Evolutionary conservation across 2,797 vertebrate genomes (phyloP).

Genomic region (Alcedo quadribrachys): DNA sequence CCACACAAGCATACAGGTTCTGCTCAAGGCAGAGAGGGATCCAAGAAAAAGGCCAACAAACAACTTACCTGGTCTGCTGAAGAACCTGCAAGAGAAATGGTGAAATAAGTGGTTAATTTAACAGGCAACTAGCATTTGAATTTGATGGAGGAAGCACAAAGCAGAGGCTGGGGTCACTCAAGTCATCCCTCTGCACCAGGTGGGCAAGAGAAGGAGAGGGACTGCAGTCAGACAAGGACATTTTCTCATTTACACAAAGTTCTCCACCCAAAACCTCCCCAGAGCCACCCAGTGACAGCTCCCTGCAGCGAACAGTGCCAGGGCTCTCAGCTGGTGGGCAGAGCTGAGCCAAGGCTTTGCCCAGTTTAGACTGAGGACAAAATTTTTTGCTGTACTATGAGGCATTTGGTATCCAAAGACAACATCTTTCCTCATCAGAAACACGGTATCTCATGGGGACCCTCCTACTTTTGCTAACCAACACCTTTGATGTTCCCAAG

Average conservation of each 20-base stretch:
- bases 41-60: not conserved
- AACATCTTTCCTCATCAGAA: not conserved
- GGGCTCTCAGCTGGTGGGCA: not conserved
- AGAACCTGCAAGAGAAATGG: slow-evolving; percentile 66
- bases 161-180: not conserved
- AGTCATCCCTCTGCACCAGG: rapidly evolving
- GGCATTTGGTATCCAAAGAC: rapidly evolving
- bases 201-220: not conserved
- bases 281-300: not conserved
- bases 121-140: not conserved
- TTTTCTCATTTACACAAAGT: not conserved
- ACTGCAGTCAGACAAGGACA: not conserved
- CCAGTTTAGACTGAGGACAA: not conserved
- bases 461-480: not conserved
- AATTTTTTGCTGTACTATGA: rapidly evolving
- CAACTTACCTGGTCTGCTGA: slow-evolving; percentile 75
- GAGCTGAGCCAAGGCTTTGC: not conserved
- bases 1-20: not conserved
- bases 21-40: not conserved
- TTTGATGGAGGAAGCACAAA: not conserved
- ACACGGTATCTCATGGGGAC: rapidly evolving
- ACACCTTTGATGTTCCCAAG: not conserved
- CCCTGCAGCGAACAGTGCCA: not conserved
- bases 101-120: not conserved
- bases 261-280: not conserved